Conservation (phyloP, 2,888 invertebrate species). For the Thyatira batis region DNA sequence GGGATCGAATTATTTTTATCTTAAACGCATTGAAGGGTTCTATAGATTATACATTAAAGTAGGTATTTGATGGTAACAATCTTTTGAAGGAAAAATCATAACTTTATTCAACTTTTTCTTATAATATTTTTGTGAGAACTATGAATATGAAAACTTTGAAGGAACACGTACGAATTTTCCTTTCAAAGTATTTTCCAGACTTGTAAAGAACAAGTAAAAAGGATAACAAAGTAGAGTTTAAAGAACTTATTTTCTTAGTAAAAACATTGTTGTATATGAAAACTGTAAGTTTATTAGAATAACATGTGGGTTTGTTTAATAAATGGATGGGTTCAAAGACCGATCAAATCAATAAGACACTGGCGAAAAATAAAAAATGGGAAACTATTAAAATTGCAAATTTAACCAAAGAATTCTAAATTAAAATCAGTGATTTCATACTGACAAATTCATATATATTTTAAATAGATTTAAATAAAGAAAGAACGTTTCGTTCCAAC, state of each 20-base stretch:
- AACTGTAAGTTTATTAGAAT: too few relatives aligned
- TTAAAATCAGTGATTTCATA: too few relatives aligned
- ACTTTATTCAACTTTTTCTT: not conserved
- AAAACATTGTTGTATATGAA: not conserved
- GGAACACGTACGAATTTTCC: not conserved
- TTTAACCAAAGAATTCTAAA: too few relatives aligned
- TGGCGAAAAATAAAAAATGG: too few relatives aligned
- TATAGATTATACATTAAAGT: not conserved
- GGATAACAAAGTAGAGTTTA: not conserved
- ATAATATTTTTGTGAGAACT: not conserved
- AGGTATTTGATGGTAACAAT: not conserved
- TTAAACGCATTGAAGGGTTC: not conserved
- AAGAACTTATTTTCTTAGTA: not conserved
- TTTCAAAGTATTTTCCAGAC: not conserved
- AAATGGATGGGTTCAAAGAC: too few relatives aligned
- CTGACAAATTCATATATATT: too few relatives aligned
- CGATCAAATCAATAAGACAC: too few relatives aligned
- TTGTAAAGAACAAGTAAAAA: not conserved
- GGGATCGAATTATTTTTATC: slow-evolving; percentile 18
- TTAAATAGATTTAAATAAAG: too few relatives aligned
- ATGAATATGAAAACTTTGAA: not conserved
- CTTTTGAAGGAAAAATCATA: too few relatives aligned
- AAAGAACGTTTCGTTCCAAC: too few relatives aligned
- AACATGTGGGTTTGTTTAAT: too few relatives aligned
- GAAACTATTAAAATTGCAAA: too few relatives aligned